phyloP scores from a whole-genome alignment of 2,888 invertebrate species.

The Latrodectus elegans region DNA sequence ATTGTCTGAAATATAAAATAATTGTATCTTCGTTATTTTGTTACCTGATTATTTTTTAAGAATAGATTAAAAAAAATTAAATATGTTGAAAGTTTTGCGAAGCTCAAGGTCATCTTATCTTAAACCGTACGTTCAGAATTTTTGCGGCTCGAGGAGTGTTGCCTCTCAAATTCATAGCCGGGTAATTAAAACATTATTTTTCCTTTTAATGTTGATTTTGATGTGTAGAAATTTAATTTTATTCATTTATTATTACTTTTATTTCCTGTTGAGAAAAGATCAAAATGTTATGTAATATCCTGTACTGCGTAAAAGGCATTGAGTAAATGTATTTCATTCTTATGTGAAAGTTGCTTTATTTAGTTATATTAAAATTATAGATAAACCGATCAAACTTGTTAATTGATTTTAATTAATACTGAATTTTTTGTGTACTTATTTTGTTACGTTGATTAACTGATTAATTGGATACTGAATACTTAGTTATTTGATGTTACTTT shows the following conservation, averaged over 20 bases:
- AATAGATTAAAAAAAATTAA: too few relatives aligned
- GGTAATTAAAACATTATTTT: constrained; percentile 18
- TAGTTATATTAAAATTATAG: too few relatives aligned
- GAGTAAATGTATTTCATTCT: too few relatives aligned
- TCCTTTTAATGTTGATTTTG: constrained; percentile 3
- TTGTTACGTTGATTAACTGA: neutral
- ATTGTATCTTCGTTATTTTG: too few relatives aligned
- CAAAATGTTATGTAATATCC: neutral
- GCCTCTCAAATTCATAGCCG: constrained; percentile 41
- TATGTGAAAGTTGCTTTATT: too few relatives aligned
- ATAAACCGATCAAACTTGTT: too few relatives aligned
- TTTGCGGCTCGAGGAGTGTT: constrained; percentile 39
- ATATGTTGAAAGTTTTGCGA: constrained; percentile 45
- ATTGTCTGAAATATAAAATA: too few relatives aligned
- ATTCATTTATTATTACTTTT: neutral
- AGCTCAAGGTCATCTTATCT: constrained; percentile 30
- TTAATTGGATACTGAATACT: neutral
- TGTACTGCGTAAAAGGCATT: neutral
- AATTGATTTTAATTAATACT: neutral
- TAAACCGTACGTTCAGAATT: constrained; percentile 25
- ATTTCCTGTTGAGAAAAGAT: neutral
- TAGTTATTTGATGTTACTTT: neutral
- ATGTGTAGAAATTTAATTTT: neutral
- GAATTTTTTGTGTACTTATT: neutral
- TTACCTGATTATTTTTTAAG: too few relatives aligned